These are phyloP conservation scores for Hylaea fasciaria DNA, from an alignment of 2,888 invertebrate species.

Conservation along the genomic window DNA sequence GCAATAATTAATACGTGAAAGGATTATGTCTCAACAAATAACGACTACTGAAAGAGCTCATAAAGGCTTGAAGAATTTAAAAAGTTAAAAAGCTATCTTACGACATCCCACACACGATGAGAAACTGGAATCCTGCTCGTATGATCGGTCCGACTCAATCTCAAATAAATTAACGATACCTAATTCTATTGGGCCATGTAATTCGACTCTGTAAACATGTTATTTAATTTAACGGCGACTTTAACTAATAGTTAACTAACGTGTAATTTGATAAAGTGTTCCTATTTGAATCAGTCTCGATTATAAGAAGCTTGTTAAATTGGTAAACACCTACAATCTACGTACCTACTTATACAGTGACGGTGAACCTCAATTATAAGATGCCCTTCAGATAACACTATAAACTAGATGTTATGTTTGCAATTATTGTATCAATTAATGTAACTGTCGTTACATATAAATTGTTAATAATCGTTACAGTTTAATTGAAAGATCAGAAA, in stretches of 20 bases:
- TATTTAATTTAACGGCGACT: constrained; percentile 18
- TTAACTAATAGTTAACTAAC: constrained; percentile 21
- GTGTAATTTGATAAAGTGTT: constrained; percentile 30
- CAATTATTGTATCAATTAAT: constrained; percentile 19
- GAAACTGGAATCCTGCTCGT: constrained; percentile 26
- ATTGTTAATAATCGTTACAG: constrained; percentile 10
- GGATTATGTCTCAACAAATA: constrained; percentile 20
- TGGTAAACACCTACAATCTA: constrained; percentile 20
- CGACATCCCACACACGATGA: constrained; percentile 32
- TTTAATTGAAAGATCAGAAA: constrained; percentile 8
- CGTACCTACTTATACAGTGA: not conserved
- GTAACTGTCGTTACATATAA: not conserved
- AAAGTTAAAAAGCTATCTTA: constrained; percentile 28
- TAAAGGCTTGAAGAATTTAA: constrained; percentile 22
- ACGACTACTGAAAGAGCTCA: constrained; percentile 20
- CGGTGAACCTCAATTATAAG: constrained; percentile 20
- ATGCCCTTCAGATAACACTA: constrained; percentile 26
- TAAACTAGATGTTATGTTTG: constrained; percentile 24
- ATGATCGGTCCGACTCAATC: constrained; percentile 17
- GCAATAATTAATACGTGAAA: constrained; percentile 17
- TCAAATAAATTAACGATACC: constrained; percentile 26
- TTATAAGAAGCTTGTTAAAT: constrained; percentile 24
- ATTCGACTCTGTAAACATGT: constrained; percentile 21
- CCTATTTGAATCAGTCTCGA: constrained; percentile 22
- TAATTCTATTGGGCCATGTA: constrained; percentile 26